Conservation (phyloP, 2,113 vertebrate genomes). For the Apodemus speciosus region DNA sequence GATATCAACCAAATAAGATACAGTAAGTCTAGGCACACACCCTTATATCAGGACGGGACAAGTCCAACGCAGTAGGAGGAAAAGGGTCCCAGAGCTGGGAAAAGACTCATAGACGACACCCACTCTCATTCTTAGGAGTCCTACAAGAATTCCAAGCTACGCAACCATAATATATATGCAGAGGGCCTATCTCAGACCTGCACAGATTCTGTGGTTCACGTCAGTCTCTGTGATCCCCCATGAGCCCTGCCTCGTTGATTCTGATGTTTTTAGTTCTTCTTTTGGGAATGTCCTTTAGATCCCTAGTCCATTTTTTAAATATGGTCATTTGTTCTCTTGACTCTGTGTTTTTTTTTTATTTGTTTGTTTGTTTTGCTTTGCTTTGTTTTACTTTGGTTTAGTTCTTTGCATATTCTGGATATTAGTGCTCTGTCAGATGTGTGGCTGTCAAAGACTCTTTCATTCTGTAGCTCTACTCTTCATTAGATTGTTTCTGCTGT, state of each 20-base stretch:
- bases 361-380: not conserved
- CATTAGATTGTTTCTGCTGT: not conserved
- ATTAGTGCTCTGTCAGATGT: not conserved
- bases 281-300: not conserved
- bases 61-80: not conserved
- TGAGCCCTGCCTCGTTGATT: not conserved
- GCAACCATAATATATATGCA: not conserved
- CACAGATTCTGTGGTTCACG: not conserved
- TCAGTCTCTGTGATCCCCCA: not conserved
- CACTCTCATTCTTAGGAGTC: not conserved
- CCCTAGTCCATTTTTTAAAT: not conserved
- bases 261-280: not conserved
- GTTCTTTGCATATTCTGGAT: not conserved
- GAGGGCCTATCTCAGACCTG: not conserved
- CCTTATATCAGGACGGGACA: not conserved
- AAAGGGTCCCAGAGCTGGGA: not conserved
- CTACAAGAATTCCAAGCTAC: not conserved
- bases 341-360: not conserved
- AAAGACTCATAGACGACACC: not conserved
- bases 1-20: not conserved
- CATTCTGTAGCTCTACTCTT: not conserved
- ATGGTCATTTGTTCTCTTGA: not conserved
- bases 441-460: not conserved
- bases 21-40: not conserved
- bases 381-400: not conserved